A percentile compares a stretch with the other conserved stretches of the same genome.
Conservation (phyloP, 2,797 vertebrate genomes). For the Lacerta bilineata region DNA sequence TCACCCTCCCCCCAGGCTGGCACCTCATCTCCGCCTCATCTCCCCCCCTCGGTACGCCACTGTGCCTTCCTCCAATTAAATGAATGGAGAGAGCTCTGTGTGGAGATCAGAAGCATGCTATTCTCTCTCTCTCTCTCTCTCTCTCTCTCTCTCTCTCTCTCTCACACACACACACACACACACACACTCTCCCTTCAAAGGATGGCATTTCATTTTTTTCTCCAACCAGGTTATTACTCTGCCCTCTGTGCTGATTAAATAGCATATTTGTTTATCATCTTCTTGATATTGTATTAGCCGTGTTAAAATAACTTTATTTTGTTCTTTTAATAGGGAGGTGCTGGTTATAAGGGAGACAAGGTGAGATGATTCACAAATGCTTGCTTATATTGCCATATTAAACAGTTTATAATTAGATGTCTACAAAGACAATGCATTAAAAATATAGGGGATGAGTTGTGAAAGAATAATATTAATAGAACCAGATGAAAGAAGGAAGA, state of each 20-base stretch:
- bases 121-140: background rate
- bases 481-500: background rate
- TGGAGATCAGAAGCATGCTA: background rate
- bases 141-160: background rate
- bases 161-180: background rate
- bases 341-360: slow-evolving; percentile 90
- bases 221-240: background rate
- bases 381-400: background rate
- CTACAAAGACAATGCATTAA: background rate
- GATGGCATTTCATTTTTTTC: background rate
- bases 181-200: background rate
- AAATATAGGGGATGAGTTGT: background rate
- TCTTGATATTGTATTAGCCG: background rate
- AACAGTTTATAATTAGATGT: background rate
- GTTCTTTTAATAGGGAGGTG: slow-evolving; percentile 78
- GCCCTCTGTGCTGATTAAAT: background rate
- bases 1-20: too few relatives aligned
- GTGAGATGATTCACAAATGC: slow-evolving; percentile 73
- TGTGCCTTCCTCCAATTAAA: background rate
- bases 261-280: background rate
- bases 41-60: too few relatives aligned
- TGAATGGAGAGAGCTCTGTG: background rate
- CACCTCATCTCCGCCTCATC: too few relatives aligned
- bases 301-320: slow-evolving; percentile 15
- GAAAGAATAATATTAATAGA: background rate